Conservation (phyloP, 2,113 vertebrate genomes). For the Vidua macroura region DNA sequence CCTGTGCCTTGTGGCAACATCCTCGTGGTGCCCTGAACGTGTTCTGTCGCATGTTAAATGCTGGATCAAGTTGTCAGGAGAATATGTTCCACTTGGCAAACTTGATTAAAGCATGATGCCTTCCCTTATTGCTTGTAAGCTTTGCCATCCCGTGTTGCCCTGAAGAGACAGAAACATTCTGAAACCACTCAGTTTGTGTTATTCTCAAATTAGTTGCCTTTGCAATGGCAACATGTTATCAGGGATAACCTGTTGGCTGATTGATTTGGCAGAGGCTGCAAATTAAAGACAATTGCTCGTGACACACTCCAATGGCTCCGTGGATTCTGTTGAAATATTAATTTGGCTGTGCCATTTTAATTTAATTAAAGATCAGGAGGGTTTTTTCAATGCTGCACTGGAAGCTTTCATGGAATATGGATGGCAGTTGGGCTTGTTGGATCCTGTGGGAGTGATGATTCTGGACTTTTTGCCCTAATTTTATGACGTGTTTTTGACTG, state of each 20-base stretch:
- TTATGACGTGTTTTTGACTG: slow-evolving; percentile 42
- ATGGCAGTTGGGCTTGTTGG: slow-evolving; percentile 11
- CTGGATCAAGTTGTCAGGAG: slow-evolving; percentile 3
- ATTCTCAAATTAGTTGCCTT: slow-evolving; percentile 45
- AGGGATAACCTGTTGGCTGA: slow-evolving; percentile 40
- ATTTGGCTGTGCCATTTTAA: slow-evolving; percentile 62
- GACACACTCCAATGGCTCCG: slow-evolving; percentile 29
- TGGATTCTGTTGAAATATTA: slow-evolving; percentile 56
- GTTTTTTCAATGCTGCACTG: neutral
- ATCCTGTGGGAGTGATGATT: slow-evolving; percentile 36
- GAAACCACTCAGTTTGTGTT: slow-evolving; percentile 48
- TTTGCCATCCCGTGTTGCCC: slow-evolving; percentile 21
- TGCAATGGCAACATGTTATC: slow-evolving; percentile 19
- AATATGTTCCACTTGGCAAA: slow-evolving; percentile 42
- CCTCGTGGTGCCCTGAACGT: neutral
- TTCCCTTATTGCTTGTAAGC: neutral
- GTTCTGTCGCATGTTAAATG: neutral
- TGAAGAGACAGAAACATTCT: slow-evolving; percentile 44
- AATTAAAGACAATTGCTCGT: slow-evolving; percentile 61
- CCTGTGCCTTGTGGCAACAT: neutral
- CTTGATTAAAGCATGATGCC: slow-evolving; percentile 14
- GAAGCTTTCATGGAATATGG: slow-evolving; percentile 26
- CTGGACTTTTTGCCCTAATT: slow-evolving; percentile 8
- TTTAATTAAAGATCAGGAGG: slow-evolving; percentile 40
- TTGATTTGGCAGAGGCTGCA: slow-evolving; percentile 41